phyloP scores from a whole-genome alignment of 2,888 invertebrate genomes.

The Iselma pallidipennis region DNA sequence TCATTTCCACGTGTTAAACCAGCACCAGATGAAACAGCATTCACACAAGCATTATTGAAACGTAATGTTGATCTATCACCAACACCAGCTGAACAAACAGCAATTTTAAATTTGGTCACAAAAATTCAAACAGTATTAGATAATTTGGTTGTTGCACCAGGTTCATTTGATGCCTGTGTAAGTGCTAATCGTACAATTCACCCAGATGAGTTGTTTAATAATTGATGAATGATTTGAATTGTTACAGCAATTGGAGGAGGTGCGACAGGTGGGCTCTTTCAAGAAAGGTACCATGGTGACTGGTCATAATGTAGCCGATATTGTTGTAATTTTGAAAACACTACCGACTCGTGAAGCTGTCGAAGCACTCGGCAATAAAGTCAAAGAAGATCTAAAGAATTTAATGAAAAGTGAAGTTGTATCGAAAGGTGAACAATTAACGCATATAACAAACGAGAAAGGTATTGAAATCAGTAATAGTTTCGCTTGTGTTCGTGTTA shows the following conservation, averaged over 20 bases:
- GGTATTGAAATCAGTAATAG: conserved; percentile 89
- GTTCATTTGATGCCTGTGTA: conserved; percentile 93
- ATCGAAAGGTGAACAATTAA: conserved; percentile 63
- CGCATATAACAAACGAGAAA: conserved; percentile 65
- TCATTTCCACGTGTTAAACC: conserved; percentile 86
- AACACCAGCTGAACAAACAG: conserved; percentile 86
- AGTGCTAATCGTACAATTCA: conserved; percentile 55
- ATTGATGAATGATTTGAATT: conserved; percentile 20
- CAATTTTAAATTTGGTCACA: conserved; percentile 90
- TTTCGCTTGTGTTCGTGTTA: conserved; percentile 84
- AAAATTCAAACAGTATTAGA: conserved; percentile 95
- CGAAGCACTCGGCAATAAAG: conserved; percentile 87
- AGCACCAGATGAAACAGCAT: conserved; percentile 79
- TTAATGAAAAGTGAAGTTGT: conserved; percentile 66
- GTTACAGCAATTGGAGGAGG: conserved; percentile 85
- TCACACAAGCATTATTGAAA: conserved; percentile 89
- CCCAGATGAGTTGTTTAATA: neutral
- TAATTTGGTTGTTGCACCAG: conserved; percentile 91
- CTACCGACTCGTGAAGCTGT: conserved; percentile 95
- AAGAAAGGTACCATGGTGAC: conserved; percentile 98
- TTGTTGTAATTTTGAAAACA: conserved; percentile 95
- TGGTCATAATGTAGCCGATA: conserved; percentile 93
- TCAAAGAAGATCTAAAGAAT: conserved; percentile 82
- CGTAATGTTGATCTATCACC: conserved; percentile 92
- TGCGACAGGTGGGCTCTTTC: conserved; percentile 95